Conservation (phyloP, 2,113 vertebrate genomes). For the Syngnathoides biaculeatus region DNA sequence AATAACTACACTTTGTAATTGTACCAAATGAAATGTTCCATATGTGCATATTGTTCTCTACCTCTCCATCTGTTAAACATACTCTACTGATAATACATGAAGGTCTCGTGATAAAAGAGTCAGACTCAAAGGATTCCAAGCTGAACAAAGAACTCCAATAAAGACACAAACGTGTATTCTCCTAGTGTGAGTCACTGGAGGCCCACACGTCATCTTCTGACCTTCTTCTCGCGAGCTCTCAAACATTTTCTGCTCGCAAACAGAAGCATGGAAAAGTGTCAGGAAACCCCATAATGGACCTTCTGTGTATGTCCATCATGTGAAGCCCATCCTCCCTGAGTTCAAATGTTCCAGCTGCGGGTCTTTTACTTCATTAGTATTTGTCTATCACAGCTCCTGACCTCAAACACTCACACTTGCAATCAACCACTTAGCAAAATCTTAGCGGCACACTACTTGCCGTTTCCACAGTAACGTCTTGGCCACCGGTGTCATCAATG, state of each 20-base stretch:
- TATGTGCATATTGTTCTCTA: background rate
- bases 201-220: constrained; percentile 13
- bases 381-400: constrained; percentile 3
- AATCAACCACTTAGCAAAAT: constrained; percentile 48
- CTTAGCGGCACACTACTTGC: constrained; percentile 30
- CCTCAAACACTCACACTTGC: constrained; percentile 30
- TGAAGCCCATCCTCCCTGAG: background rate
- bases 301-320: background rate
- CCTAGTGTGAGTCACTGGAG: constrained; percentile 19
- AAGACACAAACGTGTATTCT: constrained; percentile 27
- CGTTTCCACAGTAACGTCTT: constrained; percentile 64
- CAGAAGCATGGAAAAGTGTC: background rate
- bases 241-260: constrained; percentile 7
- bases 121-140: background rate
- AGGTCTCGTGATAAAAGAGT: background rate
- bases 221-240: background rate
- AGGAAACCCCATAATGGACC: background rate
- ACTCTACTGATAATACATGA: background rate
- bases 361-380: constrained; percentile 7
- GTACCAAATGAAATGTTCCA: background rate
- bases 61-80: background rate
- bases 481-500: constrained; percentile 55
- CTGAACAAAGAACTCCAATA: background rate
- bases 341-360: background rate
- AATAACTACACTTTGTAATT: background rate